Evolutionary conservation across 1,140 invertebrate genomes (phyloP), one percentile per base, ranked within the genome.

Genomic region (Leptinotarsa texana): DNA sequence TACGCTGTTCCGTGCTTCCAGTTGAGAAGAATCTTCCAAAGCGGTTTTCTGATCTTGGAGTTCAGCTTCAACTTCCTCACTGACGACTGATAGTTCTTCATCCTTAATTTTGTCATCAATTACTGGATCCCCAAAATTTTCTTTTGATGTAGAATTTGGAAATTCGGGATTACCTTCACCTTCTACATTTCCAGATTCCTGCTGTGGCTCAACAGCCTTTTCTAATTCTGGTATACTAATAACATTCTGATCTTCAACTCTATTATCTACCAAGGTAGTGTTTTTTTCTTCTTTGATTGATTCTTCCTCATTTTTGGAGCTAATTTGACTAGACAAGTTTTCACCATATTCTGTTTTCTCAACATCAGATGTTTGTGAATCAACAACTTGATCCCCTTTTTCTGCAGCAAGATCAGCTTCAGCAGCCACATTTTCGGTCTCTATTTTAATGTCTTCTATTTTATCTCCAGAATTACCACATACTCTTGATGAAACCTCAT

Each of bases 321-420:
- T 21, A 48, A 8, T 42, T 42, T 42, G 33, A 42, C 33, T 42
- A 42, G 33, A 42, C 33, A 42, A 42, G n/a, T 67, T 27, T 33
- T 22, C 15, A 67, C 42, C 18, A 33, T 3, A 1, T 67, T 18
- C 8, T 42, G 42, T n/a, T 22, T 67, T 17, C 42, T 22, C 8
- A 67, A 17, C 3, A 22, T 67, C 13, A 1, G 33, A 42, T 42
- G 33, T 42, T 42, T 42, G 33, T 42, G 33, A 42, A 42, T n/a
- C 15, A 13, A 4, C 24, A 15, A 69, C 13, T 49, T 17, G 21
- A 6, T 22, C 22, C 8, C 15, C 65, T 67, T 33, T 65, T 47
- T 73, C 62, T 73, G 22, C 47, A 65, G 13, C 49, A 18, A 47
- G 22, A 63, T 73, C 27, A 18, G 49, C 18, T 61, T n/a, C 67